Percentiles rank a stretch among this genome's conserved stretches.
phyloP scores from a whole-genome alignment of 2,888 invertebrate species.

The Coenonympha glycerion region DNA sequence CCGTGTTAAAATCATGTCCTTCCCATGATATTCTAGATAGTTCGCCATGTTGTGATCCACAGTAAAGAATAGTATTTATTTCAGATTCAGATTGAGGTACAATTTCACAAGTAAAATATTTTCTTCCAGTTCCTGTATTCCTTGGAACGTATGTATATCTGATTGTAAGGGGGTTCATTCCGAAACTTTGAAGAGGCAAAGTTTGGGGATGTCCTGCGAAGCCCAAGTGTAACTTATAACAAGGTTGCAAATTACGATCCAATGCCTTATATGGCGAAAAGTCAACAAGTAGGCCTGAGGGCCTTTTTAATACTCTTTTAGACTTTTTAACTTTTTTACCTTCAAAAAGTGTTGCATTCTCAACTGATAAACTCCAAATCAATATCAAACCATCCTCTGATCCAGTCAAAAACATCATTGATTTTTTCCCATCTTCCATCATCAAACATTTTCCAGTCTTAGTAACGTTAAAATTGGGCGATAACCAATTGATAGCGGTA shows the following conservation, averaged over 20 bases:
- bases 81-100: conserved; percentile 46
- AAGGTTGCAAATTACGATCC: conserved; percentile 78
- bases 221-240: conserved; percentile 73
- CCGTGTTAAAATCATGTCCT: conserved; percentile 80
- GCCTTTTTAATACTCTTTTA: conserved; percentile 67
- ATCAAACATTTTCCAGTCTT: conserved; percentile 74
- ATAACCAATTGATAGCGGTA: conserved; percentile 81
- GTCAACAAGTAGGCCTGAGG: conserved; percentile 76
- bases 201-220: conserved; percentile 59
- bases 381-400: conserved; percentile 81
- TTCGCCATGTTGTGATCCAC: conserved; percentile 65
- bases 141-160: conserved; percentile 50
- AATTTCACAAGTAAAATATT: conserved; percentile 57
- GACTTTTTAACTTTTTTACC: conserved; percentile 58
- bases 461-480: conserved; percentile 75
- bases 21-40: conserved; percentile 76
- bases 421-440: conserved; percentile 42
- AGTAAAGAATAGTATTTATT: conserved; percentile 48
- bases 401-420: conserved; percentile 79
- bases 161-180: conserved; percentile 48
- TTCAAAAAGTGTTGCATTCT: conserved; percentile 49
- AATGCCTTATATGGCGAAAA: conserved; percentile 77
- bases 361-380: conserved; percentile 82
- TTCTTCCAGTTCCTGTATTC: conserved; percentile 52
- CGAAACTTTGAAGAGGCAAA: conserved; percentile 62